Evolutionary conservation across 2,797 vertebrate genomes (phyloP).

Genomic region (Cyclura pinguis): DNA sequence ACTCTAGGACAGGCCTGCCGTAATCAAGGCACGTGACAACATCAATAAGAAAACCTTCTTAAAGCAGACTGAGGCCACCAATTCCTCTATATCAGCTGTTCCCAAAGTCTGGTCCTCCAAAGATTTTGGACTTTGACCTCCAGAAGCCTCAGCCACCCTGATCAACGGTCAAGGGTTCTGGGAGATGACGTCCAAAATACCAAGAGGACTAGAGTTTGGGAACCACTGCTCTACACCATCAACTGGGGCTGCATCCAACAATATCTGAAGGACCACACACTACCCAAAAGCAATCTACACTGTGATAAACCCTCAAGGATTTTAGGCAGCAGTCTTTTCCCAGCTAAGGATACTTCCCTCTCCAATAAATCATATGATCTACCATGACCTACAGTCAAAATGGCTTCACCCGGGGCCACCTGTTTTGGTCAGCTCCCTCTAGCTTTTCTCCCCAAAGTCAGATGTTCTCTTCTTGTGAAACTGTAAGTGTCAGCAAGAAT

Average conservation of each 20-base stretch:
- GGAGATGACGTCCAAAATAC: too few species aligned
- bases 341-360: not conserved
- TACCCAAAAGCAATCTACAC: not conserved
- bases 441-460: not conserved
- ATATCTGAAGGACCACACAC: not conserved
- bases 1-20: too few species aligned
- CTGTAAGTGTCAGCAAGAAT: not conserved
- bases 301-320: not conserved
- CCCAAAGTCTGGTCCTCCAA: too few species aligned
- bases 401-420: not conserved
- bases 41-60: not conserved
- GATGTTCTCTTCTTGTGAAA: constrained; percentile 7
- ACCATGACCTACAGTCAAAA: not conserved
- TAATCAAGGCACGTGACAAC: too few species aligned
- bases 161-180: too few species aligned
- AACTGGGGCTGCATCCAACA: not conserved
- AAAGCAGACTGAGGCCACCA: too few species aligned
- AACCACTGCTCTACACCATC: too few species aligned
- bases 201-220: too few species aligned
- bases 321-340: not conserved
- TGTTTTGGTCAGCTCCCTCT: not conserved
- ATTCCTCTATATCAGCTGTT: too few species aligned
- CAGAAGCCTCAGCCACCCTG: too few species aligned
- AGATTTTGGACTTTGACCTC: too few species aligned
- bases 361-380: not conserved